A percentile compares a stretch with the other conserved stretches of the same genome.
Evolutionary conservation across 2,113 vertebrate genomes (phyloP).

Genomic region (Vanacampus margaritifer): DNA sequence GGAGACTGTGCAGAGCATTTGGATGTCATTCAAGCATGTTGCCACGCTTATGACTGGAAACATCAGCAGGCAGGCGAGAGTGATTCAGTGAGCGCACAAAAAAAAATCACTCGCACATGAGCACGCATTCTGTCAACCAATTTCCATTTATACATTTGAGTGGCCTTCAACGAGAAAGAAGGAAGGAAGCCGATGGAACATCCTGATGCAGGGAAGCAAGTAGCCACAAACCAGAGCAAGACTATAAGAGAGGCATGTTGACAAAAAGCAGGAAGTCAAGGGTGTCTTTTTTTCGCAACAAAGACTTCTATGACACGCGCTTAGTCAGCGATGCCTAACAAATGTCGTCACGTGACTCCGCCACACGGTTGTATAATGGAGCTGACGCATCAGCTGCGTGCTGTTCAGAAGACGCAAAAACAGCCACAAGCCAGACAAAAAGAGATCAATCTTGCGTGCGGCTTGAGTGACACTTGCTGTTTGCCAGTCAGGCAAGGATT

Average conservation of each 20-base stretch:
- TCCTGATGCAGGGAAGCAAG: neutral
- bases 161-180: slow-evolving; percentile 5
- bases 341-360: neutral
- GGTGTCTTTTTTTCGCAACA: neutral
- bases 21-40: neutral
- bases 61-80: slow-evolving; percentile 12
- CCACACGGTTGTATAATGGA: neutral
- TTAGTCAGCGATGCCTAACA: neutral
- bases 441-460: neutral
- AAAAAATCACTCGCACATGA: slow-evolving; percentile 3
- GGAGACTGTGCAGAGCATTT: neutral
- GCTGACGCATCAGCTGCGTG: neutral
- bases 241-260: neutral
- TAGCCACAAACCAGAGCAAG: neutral
- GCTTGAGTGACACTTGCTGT: neutral
- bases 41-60: neutral
- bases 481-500: neutral
- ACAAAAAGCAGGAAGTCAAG: neutral
- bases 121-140: slow-evolving; percentile 3
- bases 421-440: neutral
- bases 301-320: neutral
- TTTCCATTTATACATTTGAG: slow-evolving; percentile 17
- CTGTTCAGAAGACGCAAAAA: neutral
- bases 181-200: neutral
- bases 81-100: slow-evolving; percentile 11